Evolutionary conservation across 2,797 vertebrate genomes (phyloP).

Genomic region (Capromys pilorides): DNA sequence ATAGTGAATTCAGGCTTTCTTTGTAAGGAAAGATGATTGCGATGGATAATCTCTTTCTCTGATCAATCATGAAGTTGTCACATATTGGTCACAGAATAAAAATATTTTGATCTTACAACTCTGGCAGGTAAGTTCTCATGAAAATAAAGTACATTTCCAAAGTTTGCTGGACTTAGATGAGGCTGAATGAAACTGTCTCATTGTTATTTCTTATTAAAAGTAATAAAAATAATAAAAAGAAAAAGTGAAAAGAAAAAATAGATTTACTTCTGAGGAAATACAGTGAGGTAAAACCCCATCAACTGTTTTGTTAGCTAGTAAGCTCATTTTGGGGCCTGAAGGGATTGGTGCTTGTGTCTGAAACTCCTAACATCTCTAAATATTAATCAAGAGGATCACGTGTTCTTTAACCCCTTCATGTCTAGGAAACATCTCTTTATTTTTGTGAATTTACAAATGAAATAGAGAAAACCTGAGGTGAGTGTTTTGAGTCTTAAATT

Average conservation of each 20-base stretch:
- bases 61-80: background rate
- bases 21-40: background rate
- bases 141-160: constrained; percentile 4
- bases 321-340: background rate
- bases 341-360: background rate
- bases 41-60: background rate
- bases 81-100: background rate
- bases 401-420: background rate
- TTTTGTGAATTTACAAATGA: background rate
- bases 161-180: background rate
- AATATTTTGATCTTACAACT: background rate
- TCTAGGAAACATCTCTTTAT: background rate
- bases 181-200: background rate
- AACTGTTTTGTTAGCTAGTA: background rate
- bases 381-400: background rate
- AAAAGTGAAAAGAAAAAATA: background rate
- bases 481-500: background rate
- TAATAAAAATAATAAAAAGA: too few species aligned
- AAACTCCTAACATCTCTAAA: background rate
- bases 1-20: background rate
- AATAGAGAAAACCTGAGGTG: background rate
- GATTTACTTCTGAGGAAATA: background rate
- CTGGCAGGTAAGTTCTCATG: background rate
- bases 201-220: too few species aligned
- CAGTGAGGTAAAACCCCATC: background rate